phyloP scores from a whole-genome alignment of 2,888 invertebrate genomes.

The Nomada flava region DNA sequence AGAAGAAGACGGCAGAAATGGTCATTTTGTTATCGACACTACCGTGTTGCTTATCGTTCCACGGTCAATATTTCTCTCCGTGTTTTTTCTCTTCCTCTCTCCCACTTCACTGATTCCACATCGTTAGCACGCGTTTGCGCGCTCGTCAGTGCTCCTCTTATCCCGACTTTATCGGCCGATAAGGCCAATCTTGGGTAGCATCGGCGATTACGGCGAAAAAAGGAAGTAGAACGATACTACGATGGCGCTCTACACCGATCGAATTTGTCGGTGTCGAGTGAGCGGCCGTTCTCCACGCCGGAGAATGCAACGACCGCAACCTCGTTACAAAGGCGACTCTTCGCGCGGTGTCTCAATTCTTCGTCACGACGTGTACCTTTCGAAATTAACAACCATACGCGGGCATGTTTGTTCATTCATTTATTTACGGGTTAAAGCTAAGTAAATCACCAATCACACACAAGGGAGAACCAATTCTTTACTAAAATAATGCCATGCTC shows the following conservation, averaged over 20 bases:
- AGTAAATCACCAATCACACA: too few species aligned
- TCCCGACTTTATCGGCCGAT: constrained; percentile 66
- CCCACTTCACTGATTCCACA: constrained; percentile 40
- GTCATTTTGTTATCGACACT: constrained; percentile 69
- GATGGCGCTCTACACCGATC: constrained; percentile 34
- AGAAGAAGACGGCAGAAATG: constrained; percentile 56
- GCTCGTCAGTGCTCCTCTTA: constrained; percentile 51
- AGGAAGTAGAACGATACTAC: constrained; percentile 28
- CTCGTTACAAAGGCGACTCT: constrained; percentile 35
- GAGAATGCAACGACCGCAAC: constrained; percentile 38
- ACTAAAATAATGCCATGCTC: too few species aligned
- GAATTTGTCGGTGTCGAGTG: constrained; percentile 36
- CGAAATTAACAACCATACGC: constrained; percentile 4
- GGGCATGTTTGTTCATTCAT: background rate
- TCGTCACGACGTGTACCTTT: constrained; percentile 15
- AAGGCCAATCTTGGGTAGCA: constrained; percentile 59
- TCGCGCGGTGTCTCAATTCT: constrained; percentile 19
- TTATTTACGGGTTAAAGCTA: too few species aligned
- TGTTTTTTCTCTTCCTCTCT: constrained; percentile 39
- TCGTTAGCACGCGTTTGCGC: constrained; percentile 62
- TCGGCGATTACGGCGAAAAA: constrained; percentile 46
- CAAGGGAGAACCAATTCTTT: too few species aligned
- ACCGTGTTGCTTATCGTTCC: constrained; percentile 67
- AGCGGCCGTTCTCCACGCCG: constrained; percentile 30
- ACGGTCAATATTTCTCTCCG: constrained; percentile 72